Percentiles rank a stretch among this genome's conserved stretches.
These are phyloP conservation scores for Porites cylindrica DNA, from an alignment of 92 coral and sea anemone species.

Conservation along the genomic window DNA sequence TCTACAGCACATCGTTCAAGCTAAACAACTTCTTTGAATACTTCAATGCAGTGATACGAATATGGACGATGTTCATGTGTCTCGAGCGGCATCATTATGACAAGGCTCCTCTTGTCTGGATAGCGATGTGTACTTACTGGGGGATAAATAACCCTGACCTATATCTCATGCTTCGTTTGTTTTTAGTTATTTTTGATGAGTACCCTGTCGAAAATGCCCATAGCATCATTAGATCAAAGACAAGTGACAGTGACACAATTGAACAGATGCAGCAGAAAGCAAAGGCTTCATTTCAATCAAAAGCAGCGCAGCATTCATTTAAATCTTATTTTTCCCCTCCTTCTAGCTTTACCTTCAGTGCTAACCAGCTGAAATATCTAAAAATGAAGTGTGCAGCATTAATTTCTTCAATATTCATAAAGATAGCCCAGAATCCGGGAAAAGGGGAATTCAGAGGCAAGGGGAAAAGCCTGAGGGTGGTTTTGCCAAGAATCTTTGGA, in stretches of 20 bases:
- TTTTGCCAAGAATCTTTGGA: constrained; percentile 38
- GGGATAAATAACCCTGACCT: constrained; percentile 23
- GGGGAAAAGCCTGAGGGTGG: constrained; percentile 11
- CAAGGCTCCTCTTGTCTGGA: constrained; percentile 67
- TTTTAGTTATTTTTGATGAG: background rate
- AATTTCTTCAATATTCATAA: background rate
- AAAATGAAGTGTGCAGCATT: constrained; percentile 35
- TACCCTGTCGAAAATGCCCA: constrained; percentile 41
- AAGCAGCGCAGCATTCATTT: background rate
- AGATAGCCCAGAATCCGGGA: constrained; percentile 17
- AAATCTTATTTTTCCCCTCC: constrained; percentile 3
- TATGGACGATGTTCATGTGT: constrained; percentile 56
- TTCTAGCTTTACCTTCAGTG: background rate
- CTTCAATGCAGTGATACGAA: constrained; percentile 34
- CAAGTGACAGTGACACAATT: constrained; percentile 41
- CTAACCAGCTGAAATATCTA: background rate
- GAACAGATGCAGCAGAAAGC: constrained; percentile 29
- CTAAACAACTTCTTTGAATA: constrained; percentile 31
- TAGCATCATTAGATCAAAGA: constrained; percentile 36
- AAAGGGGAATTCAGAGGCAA: background rate
- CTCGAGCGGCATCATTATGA: constrained; percentile 48
- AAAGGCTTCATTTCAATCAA: constrained; percentile 31
- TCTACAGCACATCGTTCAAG: constrained; percentile 22
- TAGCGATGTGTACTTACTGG: constrained; percentile 29
- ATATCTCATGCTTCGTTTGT: background rate